Evolutionary conservation across 2,113 vertebrate genomes (phyloP).

Genomic region (Manacus vitellinus): DNA sequence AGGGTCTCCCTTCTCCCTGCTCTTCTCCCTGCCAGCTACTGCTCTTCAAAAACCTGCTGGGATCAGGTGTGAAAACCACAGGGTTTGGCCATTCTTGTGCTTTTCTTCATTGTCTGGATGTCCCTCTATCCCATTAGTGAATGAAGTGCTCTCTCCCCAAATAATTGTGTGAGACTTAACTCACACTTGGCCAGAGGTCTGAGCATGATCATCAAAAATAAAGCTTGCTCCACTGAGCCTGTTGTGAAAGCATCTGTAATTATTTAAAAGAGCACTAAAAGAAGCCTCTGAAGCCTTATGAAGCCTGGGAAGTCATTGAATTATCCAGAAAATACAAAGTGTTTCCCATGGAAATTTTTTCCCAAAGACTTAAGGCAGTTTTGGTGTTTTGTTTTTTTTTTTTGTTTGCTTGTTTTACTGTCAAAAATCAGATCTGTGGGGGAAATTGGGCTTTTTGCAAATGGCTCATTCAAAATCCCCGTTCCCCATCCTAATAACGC

Average conservation of each 20-base stretch:
- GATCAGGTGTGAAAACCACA: not conserved
- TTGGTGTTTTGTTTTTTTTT: not conserved
- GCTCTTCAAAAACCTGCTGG: not conserved
- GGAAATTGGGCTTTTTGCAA: not conserved
- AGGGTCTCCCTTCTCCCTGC: not conserved
- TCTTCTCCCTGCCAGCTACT: not conserved
- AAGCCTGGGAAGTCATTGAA: not conserved
- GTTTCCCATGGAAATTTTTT: not conserved
- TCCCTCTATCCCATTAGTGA: not conserved
- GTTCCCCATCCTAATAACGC: conserved; percentile 43
- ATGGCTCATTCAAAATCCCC: not conserved
- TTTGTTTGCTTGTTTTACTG: not conserved
- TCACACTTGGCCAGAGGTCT: not conserved
- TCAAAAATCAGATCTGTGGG: not conserved
- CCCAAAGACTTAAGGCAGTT: not conserved
- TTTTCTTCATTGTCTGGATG: not conserved
- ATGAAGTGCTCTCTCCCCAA: not conserved
- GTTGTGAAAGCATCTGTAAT: not conserved
- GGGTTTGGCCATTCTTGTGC: not conserved
- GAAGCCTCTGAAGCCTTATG: not conserved
- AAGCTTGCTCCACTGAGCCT: not conserved
- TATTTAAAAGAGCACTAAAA: conserved; percentile 1
- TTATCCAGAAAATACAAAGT: not conserved
- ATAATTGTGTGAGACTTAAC: not conserved
- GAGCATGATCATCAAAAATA: not conserved